Conservation (phyloP, 2,888 invertebrate genomes). For the Drosophila multiciliata region DNA sequence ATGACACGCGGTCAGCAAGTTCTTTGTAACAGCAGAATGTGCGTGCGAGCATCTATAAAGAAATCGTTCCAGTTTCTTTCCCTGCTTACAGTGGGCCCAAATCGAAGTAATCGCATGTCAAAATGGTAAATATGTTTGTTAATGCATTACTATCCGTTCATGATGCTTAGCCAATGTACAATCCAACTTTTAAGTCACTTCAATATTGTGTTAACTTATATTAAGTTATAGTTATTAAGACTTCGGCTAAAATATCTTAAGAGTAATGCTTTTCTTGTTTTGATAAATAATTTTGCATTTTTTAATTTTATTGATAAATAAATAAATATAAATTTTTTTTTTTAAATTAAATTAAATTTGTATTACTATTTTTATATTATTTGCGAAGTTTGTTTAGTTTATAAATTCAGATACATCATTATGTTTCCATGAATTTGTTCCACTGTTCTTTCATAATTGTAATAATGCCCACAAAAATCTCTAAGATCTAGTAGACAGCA, state of each 20-base stretch:
- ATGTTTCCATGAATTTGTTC: not conserved
- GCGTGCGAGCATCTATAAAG: slow-evolving; percentile 54
- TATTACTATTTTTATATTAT: not conserved
- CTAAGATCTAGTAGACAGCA: slow-evolving; percentile 10
- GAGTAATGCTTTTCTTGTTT: not conserved
- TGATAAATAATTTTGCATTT: not conserved
- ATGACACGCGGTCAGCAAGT: slow-evolving; percentile 78
- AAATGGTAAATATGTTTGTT: not conserved
- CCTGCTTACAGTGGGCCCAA: slow-evolving; percentile 24
- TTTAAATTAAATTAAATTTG: not conserved
- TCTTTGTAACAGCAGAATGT: slow-evolving; percentile 68
- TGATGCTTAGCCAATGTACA: not conserved
- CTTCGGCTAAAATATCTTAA: not conserved
- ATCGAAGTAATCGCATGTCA: not conserved
- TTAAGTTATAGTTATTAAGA: not conserved
- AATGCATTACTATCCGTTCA: not conserved
- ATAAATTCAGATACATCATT: not conserved
- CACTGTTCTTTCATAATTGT: slow-evolving; percentile 19
- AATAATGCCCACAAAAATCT: slow-evolving; percentile 8
- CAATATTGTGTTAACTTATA: not conserved
- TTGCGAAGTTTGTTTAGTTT: not conserved
- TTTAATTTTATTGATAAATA: not conserved
- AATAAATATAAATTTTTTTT: not conserved
- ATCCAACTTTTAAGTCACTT: not conserved
- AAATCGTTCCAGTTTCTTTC: slow-evolving; percentile 33